Evolutionary conservation across 2,797 vertebrate genomes (phyloP).

Genomic region (Sparidentex hasta): DNA sequence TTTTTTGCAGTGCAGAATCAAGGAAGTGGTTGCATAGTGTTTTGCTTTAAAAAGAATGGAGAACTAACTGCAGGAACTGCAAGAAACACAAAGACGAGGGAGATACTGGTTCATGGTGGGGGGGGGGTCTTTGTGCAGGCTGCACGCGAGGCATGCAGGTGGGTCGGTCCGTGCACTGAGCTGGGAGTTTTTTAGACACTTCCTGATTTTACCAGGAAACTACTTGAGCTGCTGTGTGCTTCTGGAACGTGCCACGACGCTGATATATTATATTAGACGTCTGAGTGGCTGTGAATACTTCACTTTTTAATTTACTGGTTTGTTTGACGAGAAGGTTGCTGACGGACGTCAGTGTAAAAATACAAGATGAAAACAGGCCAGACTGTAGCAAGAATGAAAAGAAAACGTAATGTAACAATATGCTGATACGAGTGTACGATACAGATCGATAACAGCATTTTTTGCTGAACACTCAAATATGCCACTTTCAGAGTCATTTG

Average conservation of each 20-base stretch:
- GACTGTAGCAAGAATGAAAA: too few species aligned
- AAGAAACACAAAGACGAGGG: neutral
- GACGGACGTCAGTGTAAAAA: too few species aligned
- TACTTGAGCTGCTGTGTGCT: too few species aligned
- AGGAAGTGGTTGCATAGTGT: constrained; percentile 61
- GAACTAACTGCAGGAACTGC: constrained; percentile 45
- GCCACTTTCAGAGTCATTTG: neutral
- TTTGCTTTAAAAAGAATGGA: constrained; percentile 65
- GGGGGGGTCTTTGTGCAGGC: neutral
- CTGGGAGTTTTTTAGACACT: neutral
- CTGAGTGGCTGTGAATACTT: too few species aligned
- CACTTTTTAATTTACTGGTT: too few species aligned
- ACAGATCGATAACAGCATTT: too few species aligned
- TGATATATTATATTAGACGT: too few species aligned
- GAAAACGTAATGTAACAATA: too few species aligned
- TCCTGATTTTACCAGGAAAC: neutral
- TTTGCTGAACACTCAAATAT: neutral
- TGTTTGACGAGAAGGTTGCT: too few species aligned
- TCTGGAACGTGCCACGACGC: neutral
- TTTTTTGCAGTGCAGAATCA: constrained; percentile 9
- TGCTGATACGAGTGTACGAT: too few species aligned
- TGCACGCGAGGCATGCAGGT: neutral
- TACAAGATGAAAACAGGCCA: too few species aligned
- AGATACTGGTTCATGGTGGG: neutral
- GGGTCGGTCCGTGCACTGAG: neutral